A percentile compares a stretch with the other conserved stretches of the same genome.
These are phyloP conservation scores for Yponomeuta evonymella DNA, from an alignment of 2,888 invertebrate genomes.

Conservation along the genomic window DNA sequence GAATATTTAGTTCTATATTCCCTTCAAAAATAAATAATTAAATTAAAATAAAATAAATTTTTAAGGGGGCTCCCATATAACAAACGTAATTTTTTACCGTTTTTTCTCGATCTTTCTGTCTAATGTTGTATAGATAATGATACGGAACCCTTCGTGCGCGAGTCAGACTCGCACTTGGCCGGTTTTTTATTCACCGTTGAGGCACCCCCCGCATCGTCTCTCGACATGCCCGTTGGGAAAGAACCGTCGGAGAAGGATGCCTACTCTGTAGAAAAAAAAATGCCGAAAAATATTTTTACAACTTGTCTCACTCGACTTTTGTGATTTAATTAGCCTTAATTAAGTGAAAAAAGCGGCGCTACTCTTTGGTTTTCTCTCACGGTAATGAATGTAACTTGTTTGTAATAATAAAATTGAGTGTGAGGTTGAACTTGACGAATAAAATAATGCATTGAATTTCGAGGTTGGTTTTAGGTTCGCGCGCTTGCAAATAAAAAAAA, in stretches of 20 bases:
- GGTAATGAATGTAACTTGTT: conserved; percentile 35
- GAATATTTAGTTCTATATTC: too few species aligned
- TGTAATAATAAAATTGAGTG: background rate
- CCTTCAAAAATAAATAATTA: too few species aligned
- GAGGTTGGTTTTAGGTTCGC: background rate
- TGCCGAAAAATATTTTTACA: conserved; percentile 37
- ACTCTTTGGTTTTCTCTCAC: conserved; percentile 42
- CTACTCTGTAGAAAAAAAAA: background rate
- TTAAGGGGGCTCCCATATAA: too few species aligned
- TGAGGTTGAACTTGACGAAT: background rate
- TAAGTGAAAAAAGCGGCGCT: conserved; percentile 42
- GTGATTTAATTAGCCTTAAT: conserved; percentile 66
- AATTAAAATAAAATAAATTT: too few species aligned
- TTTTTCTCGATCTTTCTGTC: too few species aligned
- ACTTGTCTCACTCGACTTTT: conserved; percentile 26
- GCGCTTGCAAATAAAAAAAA: background rate
- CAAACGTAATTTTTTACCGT: too few species aligned
- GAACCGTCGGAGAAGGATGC: background rate
- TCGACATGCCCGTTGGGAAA: background rate
- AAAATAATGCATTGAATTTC: conserved; percentile 7
- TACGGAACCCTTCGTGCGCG: too few species aligned
- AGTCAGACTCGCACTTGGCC: too few species aligned
- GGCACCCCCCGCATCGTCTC: conserved; percentile 24
- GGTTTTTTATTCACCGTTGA: conserved; percentile 4
- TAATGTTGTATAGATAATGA: too few species aligned